These are phyloP conservation scores for Euglossa dilemma DNA, from an alignment of 1,140 invertebrate species.

Conservation along the genomic window DNA sequence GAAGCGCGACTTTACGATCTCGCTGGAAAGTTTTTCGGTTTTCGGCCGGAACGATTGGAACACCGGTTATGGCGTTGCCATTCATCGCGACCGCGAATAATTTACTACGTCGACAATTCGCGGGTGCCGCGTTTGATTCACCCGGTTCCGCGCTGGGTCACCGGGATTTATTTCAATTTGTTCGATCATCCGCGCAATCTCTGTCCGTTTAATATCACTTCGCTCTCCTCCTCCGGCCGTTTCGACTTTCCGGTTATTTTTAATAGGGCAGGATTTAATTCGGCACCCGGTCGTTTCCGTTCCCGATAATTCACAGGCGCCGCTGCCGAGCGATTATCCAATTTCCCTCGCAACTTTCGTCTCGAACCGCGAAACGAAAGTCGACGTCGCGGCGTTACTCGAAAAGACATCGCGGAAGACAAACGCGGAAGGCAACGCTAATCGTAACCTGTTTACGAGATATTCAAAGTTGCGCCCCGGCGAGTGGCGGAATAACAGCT, in stretches of 20 bases:
- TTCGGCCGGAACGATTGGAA: neutral
- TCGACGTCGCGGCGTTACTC: too few species aligned
- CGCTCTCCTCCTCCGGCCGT: neutral
- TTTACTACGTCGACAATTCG: conserved; percentile 11
- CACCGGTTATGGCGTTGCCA: conserved; percentile 2
- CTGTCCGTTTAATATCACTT: conserved; percentile 7
- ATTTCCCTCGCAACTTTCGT: neutral
- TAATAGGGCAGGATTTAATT: conserved; percentile 21
- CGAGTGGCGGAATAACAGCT: conserved; percentile 5
- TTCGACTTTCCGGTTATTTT: neutral
- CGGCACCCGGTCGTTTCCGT: neutral
- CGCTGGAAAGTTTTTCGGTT: neutral
- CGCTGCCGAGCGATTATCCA: conserved; percentile 6
- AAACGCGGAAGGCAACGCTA: neutral
- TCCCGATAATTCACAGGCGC: conserved; percentile 1
- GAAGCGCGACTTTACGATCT: conserved; percentile 12
- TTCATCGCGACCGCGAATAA: conserved; percentile 32
- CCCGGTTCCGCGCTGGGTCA: neutral
- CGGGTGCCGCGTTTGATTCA: neutral
- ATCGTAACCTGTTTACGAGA: conserved; percentile 28
- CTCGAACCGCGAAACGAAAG: neutral
- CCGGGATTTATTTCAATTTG: conserved; percentile 39
- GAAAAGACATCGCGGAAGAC: neutral
- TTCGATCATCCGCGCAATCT: conserved; percentile 2
- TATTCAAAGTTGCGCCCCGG: conserved; percentile 12